A percentile compares a stretch with the other conserved stretches of the same genome.
Evolutionary conservation across 2,888 invertebrate genomes (phyloP).

Genomic region (Perizoma flavofasciatum): DNA sequence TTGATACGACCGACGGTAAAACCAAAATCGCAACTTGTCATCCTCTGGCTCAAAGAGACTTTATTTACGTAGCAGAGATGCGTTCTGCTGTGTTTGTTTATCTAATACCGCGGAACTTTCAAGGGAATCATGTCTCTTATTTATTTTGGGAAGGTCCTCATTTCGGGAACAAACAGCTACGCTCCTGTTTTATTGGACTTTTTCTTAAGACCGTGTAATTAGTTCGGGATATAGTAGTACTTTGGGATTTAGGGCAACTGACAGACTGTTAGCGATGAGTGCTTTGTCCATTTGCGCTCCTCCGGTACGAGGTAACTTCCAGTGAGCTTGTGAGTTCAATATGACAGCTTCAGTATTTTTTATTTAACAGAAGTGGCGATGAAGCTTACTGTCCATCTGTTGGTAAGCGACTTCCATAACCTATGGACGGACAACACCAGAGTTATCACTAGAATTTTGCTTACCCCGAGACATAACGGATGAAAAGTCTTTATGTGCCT

Average conservation of each 20-base stretch:
- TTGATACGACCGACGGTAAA: too few relatives aligned
- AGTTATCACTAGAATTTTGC: too few relatives aligned
- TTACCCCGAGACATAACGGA: too few relatives aligned
- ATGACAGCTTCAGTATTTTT: too few relatives aligned
- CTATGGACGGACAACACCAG: too few relatives aligned
- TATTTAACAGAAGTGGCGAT: too few relatives aligned
- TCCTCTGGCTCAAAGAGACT: slow-evolving; percentile 28
- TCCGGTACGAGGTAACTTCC: too few relatives aligned
- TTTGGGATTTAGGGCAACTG: slow-evolving; percentile 8
- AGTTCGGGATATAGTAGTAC: slow-evolving; percentile 18
- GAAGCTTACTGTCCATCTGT: too few relatives aligned
- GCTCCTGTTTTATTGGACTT: slow-evolving; percentile 31
- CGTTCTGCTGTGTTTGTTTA: slow-evolving; percentile 34
- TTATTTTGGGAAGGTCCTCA: slow-evolving; percentile 34
- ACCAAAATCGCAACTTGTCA: slow-evolving; percentile 16
- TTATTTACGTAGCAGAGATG: slow-evolving; percentile 31
- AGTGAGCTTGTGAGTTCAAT: too few relatives aligned
- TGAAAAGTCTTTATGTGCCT: too few relatives aligned
- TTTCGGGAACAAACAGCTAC: slow-evolving; percentile 34
- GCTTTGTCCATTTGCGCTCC: too few relatives aligned
- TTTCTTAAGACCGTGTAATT: slow-evolving; percentile 31
- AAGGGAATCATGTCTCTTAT: slow-evolving; percentile 28
- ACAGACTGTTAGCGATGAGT: slow-evolving; percentile 5
- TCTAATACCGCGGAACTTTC: slow-evolving; percentile 34
- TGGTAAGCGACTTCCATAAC: too few relatives aligned